Percentiles rank a stretch among this genome's conserved stretches.
phyloP scores from a whole-genome alignment of 2,113 vertebrate genomes.

The Nycticorax nycticorax region DNA sequence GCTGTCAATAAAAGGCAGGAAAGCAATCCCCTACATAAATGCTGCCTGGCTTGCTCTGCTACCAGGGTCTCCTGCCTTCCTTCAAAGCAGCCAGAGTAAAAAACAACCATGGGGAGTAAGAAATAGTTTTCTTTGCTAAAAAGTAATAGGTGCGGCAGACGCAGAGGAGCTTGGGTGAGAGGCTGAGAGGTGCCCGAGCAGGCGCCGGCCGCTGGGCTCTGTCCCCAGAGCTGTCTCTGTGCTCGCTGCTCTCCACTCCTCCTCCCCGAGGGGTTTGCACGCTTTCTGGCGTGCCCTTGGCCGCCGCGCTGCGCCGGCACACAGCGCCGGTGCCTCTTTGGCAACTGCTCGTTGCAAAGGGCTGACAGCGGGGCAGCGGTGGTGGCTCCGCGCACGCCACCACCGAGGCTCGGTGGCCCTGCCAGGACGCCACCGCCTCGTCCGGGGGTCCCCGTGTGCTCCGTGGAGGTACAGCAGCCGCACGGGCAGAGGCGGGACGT shows the following conservation, averaged over 20 bases:
- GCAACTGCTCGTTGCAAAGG: background rate
- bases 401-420: too few species aligned
- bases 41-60: background rate
- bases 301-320: background rate
- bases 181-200: background rate
- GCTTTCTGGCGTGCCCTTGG: too few species aligned
- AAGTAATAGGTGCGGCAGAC: background rate
- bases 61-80: background rate
- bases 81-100: background rate
- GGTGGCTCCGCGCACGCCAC: background rate
- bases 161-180: background rate
- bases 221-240: rapidly evolving
- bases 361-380: background rate
- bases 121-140: background rate
- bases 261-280: background rate
- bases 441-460: rapidly evolving
- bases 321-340: background rate
- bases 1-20: background rate
- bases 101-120: background rate
- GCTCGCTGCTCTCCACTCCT: background rate
- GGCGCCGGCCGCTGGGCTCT: background rate
- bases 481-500: rapidly evolving
- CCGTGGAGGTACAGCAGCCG: background rate
- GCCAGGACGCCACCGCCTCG: background rate
- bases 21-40: background rate